Evolutionary conservation across 2,797 vertebrate genomes (phyloP), one percentile per base, ranked within the genome.

Genomic region (Sitta carolinensis): DNA sequence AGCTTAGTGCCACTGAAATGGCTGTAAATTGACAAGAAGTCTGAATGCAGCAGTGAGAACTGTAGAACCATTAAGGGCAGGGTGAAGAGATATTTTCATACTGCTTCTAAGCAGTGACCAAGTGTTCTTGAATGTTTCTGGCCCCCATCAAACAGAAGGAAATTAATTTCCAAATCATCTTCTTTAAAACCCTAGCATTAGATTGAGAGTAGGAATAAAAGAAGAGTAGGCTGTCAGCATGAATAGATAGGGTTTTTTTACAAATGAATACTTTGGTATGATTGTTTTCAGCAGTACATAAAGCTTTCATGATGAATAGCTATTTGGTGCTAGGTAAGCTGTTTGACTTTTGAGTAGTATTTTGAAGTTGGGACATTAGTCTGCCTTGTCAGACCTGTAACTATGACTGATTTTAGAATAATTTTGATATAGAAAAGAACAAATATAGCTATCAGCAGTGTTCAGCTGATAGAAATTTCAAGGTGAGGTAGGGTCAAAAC

Each of bases 71-170:
- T 30, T 30, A 14, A 63, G 26, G 50, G 16, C 6, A 34, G 34
- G 11, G 8, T 20, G 40, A 74, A 40, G 30, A 77, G 8, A 23
- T 12, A 3, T 0, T 0, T 81, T 68, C 11, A 3, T 72, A 16
- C 21, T 40, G n/a, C 66, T 75, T n/a, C 38, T 23, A 3, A 58
- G 29, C 7, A 26, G 22, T 20, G 50, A 40, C 5, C 8, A 32
- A 55, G 21, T 38, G 32, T 18, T 0, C 4, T 55, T 72, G 54
- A 50, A 42, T 2, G 0, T 36, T 64, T 61, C 40, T 76, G 63
- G 13, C 7, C 38, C 52, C 43, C 22, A 36, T 57, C 14, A 58
- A 43, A 27, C 15, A 32, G 47, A 76, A 61, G 29, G 54, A 68
- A 52, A 68, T 38, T 25, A 19, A 11, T 76, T 76, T n/a, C 29